Evolutionary conservation across 2,113 vertebrate species (phyloP), one percentile per base, ranked within the genome.

Genomic region (Antennarius striatus): DNA sequence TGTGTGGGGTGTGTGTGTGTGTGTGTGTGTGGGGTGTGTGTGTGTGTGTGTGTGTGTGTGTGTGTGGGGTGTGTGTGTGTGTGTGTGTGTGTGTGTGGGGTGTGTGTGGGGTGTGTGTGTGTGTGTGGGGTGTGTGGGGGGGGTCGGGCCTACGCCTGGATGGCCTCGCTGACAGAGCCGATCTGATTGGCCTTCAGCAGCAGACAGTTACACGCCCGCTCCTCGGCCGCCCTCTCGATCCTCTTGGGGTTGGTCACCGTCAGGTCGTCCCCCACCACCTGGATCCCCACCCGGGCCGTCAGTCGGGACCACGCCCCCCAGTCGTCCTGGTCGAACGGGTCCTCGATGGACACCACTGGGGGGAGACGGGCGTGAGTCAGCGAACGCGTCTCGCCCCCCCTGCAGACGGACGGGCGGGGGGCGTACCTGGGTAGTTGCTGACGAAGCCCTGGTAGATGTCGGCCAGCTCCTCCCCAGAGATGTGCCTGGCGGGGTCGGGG

Each of bases 111-210:
- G 39, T 40, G 39, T 40, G 4, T 40, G 39, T 9, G 9, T 50
- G 4, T 50, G 15, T 4, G 17, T 50, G 1, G 15, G 3, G 29
- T 56, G 30, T 12, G n/a, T 52, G 7, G 28, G 12, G 30, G 11
- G 40, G 55, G 71, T 43, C 14, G 9, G 28, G 71, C 94, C 90
- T 90, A 98, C 96, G 95, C 96, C 83, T 97, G 96, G 50, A 98
- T 96, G 89, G 96, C 95, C 84, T 98, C 96, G 0, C 94, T 97
- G 81, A 98, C 95, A 0, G 96, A 93, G 71, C 96, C 96, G 2
- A 98, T 98, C 92, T 98, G 96, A 91, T 98, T 98, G 90, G 96
- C 96, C 88, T 97, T 98, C 79, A 98, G 94, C 75, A 98, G 92
- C 68, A 98, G 91, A 66, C 96, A 98, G 90, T 98, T 98, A 89